These are phyloP conservation scores for Anabacerthia variegaticeps DNA, from an alignment of 2,797 vertebrate species.

Conservation along the genomic window DNA sequence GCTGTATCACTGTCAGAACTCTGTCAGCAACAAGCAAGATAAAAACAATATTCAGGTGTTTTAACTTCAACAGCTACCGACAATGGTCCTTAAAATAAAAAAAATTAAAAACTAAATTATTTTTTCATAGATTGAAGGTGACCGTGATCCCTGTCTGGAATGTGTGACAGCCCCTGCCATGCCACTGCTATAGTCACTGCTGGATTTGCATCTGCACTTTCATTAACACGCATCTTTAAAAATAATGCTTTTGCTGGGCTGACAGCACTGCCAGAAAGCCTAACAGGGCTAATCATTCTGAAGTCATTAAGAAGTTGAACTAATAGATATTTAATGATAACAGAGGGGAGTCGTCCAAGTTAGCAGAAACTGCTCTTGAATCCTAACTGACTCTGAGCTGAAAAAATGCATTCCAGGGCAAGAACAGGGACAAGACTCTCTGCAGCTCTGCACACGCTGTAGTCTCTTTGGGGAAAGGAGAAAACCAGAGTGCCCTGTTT, in stretches of 20 bases:
- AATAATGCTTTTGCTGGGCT: slow-evolving; percentile 27
- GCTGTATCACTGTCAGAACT: neutral
- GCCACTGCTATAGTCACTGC: slow-evolving; percentile 30
- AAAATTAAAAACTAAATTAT: neutral
- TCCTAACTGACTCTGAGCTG: slow-evolving; percentile 15
- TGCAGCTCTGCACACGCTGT: slow-evolving; percentile 8
- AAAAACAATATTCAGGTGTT: neutral
- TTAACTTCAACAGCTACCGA: neutral
- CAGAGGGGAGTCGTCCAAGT: slow-evolving; percentile 17
- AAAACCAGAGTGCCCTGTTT: slow-evolving; percentile 22
- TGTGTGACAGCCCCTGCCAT: slow-evolving; percentile 16
- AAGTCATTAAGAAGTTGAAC: slow-evolving; percentile 44
- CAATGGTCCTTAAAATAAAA: neutral
- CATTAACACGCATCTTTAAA: slow-evolving; percentile 26
- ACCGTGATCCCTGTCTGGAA: slow-evolving; percentile 46
- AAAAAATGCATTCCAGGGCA: slow-evolving; percentile 54
- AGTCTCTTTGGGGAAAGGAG: neutral
- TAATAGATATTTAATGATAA: slow-evolving; percentile 42
- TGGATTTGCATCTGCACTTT: slow-evolving; percentile 16
- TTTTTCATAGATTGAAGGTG: slow-evolving; percentile 21
- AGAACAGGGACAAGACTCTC: slow-evolving; percentile 19
- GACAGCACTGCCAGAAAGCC: slow-evolving; percentile 9
- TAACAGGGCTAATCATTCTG: neutral
- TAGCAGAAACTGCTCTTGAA: slow-evolving; percentile 44
- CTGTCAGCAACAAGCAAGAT: neutral